phyloP scores from a whole-genome alignment of 2,888 invertebrate genomes.

The Tipula unca region DNA sequence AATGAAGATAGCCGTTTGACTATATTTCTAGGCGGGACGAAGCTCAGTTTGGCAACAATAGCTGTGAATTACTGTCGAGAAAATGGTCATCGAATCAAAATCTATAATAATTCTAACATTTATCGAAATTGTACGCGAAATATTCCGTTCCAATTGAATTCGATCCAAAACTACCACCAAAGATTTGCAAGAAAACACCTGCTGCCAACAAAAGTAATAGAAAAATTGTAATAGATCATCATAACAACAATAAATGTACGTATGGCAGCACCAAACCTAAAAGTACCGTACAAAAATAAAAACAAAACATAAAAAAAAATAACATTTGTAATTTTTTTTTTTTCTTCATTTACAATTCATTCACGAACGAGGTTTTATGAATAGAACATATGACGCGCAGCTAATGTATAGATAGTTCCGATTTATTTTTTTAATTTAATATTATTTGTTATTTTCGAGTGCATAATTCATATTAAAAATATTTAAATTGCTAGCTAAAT shows the following conservation, averaged over 20 bases:
- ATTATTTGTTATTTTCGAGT: neutral
- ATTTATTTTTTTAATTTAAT: neutral
- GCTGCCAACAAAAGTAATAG: neutral
- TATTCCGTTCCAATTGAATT: conserved; percentile 92
- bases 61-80: conserved; percentile 88
- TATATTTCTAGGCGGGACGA: conserved; percentile 91
- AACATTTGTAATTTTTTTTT: neutral
- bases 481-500: neutral
- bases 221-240: neutral
- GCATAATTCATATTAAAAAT: neutral
- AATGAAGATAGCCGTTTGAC: conserved; percentile 85
- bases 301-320: neutral
- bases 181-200: too few relatives aligned
- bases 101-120: conserved; percentile 94
- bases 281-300: neutral
- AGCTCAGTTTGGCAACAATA: conserved; percentile 90
- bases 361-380: conserved; percentile 1
- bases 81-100: conserved; percentile 84
- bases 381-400: conserved; percentile 14
- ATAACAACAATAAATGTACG: neutral
- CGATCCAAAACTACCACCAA: too few relatives aligned
- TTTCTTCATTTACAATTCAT: neutral
- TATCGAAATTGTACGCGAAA: conserved; percentile 91
- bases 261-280: neutral
- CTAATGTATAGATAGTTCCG: neutral